Evolutionary conservation across 2,797 vertebrate species (phyloP).

Genomic region (Acipenser oxyrinchus): DNA sequence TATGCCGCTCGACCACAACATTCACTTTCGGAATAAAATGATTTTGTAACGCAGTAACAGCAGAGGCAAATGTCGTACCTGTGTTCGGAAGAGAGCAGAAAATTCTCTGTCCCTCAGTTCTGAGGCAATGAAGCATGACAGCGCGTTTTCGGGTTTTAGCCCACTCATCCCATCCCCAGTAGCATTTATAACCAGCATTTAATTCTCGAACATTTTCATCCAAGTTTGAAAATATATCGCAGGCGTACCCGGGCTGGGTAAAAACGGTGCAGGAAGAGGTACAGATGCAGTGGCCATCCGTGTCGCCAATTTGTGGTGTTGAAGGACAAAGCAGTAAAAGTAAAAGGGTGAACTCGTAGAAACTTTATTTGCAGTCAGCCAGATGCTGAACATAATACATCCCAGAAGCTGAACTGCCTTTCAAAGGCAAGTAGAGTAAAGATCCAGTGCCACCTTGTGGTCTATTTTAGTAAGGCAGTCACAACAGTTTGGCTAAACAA

Average conservation of each 20-base stretch:
- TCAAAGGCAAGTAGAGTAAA: no score
- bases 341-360: no score
- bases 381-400: no score
- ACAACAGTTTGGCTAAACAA: no score
- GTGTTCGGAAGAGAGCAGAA: conserved; percentile 14
- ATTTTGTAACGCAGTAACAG: background rate
- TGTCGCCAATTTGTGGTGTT: background rate
- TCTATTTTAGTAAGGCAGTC: no score
- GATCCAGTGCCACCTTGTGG: no score
- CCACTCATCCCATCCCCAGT: conserved; percentile 14
- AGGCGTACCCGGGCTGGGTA: conserved; percentile 16
- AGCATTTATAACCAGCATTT: conserved; percentile 16
- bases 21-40: conserved; percentile 13
- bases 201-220: conserved; percentile 19
- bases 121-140: conserved; percentile 18
- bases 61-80: background rate
- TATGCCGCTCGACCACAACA: conserved; percentile 5
- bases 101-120: conserved; percentile 14
- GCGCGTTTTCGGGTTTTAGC: conserved; percentile 8
- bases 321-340: no score
- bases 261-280: conserved; percentile 8
- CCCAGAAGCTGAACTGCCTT: no score
- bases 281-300: background rate
- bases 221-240: conserved; percentile 11
- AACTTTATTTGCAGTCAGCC: no score